phyloP scores from a whole-genome alignment of 2,113 vertebrate species.

The Oreochromis niloticus region DNA sequence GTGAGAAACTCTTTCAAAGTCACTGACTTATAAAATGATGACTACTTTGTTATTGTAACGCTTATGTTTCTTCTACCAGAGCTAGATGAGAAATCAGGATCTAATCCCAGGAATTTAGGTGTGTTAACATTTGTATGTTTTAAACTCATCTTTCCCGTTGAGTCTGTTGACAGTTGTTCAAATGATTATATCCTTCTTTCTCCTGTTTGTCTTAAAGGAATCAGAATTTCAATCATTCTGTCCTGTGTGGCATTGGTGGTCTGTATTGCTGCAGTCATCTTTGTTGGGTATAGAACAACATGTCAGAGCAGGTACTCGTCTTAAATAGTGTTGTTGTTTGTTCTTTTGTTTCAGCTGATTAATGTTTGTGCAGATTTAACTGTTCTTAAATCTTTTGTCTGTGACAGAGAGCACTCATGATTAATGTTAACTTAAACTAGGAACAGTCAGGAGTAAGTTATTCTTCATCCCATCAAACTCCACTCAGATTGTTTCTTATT shows the following conservation, averaged over 20 bases:
- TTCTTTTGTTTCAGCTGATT: neutral
- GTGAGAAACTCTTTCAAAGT: too few relatives aligned
- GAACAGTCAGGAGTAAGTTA: too few relatives aligned
- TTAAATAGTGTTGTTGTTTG: rapidly evolving
- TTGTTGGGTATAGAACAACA: rapidly evolving
- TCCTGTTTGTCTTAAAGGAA: neutral
- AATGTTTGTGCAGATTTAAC: neutral
- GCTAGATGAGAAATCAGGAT: too few relatives aligned
- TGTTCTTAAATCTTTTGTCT: neutral
- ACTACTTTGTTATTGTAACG: too few relatives aligned
- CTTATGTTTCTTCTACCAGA: too few relatives aligned
- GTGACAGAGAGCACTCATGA: neutral
- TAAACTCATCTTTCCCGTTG: neutral
- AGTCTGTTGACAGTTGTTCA: neutral
- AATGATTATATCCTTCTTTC: rapidly evolving
- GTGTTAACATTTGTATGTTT: too few relatives aligned
- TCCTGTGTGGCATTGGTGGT: rapidly evolving
- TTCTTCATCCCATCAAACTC: too few relatives aligned
- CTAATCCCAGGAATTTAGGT: too few relatives aligned
- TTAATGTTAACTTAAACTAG: too few relatives aligned
- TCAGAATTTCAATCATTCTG: rapidly evolving
- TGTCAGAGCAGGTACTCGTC: neutral
- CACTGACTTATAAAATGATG: too few relatives aligned
- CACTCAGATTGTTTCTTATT: too few relatives aligned
- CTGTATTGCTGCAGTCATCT: rapidly evolving